A percentile compares a stretch with the other conserved stretches of the same genome.
These are phyloP conservation scores for Caenorhabditis becei DNA, from an alignment of 2,888 invertebrate genomes.

Conservation along the genomic window DNA sequence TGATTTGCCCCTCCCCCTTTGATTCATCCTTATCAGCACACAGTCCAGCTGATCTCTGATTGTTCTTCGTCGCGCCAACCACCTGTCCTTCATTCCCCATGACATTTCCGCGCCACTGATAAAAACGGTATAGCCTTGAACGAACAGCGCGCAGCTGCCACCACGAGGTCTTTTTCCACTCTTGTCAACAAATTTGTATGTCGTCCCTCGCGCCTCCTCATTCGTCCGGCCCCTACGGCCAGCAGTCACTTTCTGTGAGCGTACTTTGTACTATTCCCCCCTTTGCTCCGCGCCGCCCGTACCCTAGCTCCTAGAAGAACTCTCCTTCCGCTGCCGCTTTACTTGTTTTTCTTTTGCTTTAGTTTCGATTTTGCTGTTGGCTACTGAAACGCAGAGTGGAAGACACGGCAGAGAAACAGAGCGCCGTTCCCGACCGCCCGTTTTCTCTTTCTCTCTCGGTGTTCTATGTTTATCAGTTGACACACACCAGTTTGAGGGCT, in stretches of 20 bases:
- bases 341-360: neutral
- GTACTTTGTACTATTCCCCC: slow-evolving; percentile 57
- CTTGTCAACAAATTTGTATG: slow-evolving; percentile 39
- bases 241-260: slow-evolving; percentile 37
- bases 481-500: neutral
- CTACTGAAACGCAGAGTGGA: slow-evolving; percentile 8
- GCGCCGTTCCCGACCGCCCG: slow-evolving; percentile 40
- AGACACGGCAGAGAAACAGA: slow-evolving; percentile 37
- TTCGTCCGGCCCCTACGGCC: slow-evolving; percentile 11
- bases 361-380: slow-evolving; percentile 18
- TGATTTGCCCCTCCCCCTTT: too few relatives aligned
- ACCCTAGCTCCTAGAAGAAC: slow-evolving; percentile 13
- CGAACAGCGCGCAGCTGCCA: slow-evolving; percentile 31
- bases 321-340: slow-evolving; percentile 2
- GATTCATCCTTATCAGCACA: neutral
- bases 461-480: slow-evolving; percentile 45
- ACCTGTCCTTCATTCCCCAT: slow-evolving; percentile 23
- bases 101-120: slow-evolving; percentile 27
- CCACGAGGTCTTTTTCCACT: neutral
- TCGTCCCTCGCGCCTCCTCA: slow-evolving; percentile 19
- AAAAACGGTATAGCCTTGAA: slow-evolving; percentile 15
- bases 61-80: neutral
- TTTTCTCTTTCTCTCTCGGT: too few relatives aligned
- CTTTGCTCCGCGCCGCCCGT: slow-evolving; percentile 24
- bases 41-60: neutral